These are phyloP conservation scores for Otolemur crassicaudatus DNA, from an alignment of 2,797 vertebrate species.

Conservation along the genomic window DNA sequence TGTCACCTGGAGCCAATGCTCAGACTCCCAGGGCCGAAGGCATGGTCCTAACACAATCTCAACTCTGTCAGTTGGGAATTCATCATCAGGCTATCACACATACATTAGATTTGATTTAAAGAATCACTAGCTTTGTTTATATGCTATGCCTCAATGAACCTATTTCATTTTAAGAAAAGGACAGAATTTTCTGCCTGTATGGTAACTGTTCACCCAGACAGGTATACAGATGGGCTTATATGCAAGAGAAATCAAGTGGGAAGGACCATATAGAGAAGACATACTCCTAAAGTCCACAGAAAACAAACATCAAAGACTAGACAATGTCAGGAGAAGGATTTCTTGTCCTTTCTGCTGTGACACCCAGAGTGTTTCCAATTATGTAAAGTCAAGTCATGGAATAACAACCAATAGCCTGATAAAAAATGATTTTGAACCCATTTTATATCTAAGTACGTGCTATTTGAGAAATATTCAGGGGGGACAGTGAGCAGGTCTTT, in stretches of 20 bases:
- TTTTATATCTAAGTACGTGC: neutral
- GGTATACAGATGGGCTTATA: neutral
- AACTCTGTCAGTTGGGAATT: neutral
- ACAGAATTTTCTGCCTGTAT: neutral
- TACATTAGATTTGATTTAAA: neutral
- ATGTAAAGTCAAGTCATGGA: neutral
- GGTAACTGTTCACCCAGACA: too few species aligned
- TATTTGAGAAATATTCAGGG: neutral
- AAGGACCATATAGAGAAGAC: neutral
- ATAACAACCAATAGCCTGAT: neutral
- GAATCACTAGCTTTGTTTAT: neutral
- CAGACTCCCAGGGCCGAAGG: neutral
- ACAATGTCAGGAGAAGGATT: neutral
- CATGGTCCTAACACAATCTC: neutral
- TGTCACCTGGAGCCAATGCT: neutral
- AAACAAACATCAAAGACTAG: neutral
- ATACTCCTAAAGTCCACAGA: neutral
- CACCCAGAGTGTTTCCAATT: neutral
- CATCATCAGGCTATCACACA: neutral
- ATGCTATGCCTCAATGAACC: neutral
- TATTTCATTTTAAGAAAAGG: neutral
- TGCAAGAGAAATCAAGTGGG: neutral
- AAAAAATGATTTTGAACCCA: neutral
- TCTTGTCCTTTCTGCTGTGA: neutral
- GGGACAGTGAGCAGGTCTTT: fast-evolving